phyloP scores from a whole-genome alignment of 2,888 invertebrate genomes.

The Cosmopolites sordidus region DNA sequence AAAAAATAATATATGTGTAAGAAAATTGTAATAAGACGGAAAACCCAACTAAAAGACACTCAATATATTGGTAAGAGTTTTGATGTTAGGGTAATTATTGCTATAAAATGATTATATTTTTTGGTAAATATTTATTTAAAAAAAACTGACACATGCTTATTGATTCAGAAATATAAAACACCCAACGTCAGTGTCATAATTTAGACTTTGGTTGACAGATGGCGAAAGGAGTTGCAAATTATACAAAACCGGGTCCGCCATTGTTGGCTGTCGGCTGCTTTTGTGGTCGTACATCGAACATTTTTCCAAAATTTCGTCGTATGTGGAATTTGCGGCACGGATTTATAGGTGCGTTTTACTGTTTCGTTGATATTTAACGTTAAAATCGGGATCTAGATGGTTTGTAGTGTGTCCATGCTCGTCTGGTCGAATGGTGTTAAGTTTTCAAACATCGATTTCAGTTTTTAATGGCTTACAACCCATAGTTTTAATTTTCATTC shows the following conservation, averaged over 20 bases:
- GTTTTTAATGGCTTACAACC: slow-evolving; percentile 40
- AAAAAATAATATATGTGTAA: too few species aligned
- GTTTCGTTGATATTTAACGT: not conserved
- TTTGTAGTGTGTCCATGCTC: slow-evolving; percentile 7
- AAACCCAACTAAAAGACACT: too few species aligned
- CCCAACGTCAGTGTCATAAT: slow-evolving; percentile 3
- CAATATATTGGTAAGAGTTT: too few species aligned
- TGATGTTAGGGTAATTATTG: too few species aligned
- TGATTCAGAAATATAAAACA: not conserved
- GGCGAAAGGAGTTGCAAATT: slow-evolving; percentile 39
- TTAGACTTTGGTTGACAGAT: slow-evolving; percentile 36
- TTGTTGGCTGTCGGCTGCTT: slow-evolving; percentile 47
- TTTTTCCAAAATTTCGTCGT: slow-evolving; percentile 38
- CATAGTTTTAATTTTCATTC: slow-evolving; percentile 30
- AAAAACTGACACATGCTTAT: not conserved
- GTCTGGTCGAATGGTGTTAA: slow-evolving; percentile 23
- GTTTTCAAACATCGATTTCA: slow-evolving; percentile 42
- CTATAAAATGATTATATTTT: too few species aligned
- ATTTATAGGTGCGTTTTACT: slow-evolving; percentile 6
- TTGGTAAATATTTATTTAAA: too few species aligned
- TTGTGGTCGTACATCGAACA: slow-evolving; percentile 44
- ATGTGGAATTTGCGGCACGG: slow-evolving; percentile 27
- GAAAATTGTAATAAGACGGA: too few species aligned
- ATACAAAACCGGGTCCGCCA: slow-evolving; percentile 49
- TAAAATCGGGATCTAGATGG: not conserved